These are phyloP conservation scores for Lasius platythorax DNA, from an alignment of 2,888 invertebrate species.

Conservation along the genomic window DNA sequence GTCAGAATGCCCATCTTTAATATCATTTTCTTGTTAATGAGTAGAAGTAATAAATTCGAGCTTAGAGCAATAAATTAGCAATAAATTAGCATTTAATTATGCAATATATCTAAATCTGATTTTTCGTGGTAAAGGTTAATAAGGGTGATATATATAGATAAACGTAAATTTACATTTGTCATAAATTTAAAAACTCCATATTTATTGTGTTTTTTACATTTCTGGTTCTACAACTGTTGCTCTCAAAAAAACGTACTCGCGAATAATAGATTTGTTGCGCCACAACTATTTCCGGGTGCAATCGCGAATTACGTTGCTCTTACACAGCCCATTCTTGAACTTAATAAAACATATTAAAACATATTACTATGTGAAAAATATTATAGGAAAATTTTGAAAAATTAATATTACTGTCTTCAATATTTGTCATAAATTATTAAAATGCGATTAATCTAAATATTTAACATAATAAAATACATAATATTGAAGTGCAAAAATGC, in stretches of 20 bases:
- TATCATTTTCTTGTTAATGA: no score
- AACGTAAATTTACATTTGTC: not conserved
- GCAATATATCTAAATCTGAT: no score
- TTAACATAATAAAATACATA: no score
- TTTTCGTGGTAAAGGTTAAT: no score
- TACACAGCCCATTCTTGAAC: not conserved
- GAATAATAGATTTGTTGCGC: not conserved
- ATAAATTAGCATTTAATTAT: no score
- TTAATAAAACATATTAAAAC: slow-evolving; percentile 31
- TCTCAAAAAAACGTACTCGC: not conserved
- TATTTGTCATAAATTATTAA: not conserved
- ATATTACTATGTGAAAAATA: not conserved
- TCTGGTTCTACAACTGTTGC: not conserved
- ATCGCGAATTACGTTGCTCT: not conserved
- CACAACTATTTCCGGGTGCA: not conserved
- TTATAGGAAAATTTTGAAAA: not conserved
- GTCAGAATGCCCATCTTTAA: no score
- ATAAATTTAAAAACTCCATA: not conserved
- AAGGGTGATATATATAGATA: not conserved
- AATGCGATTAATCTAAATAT: not conserved
- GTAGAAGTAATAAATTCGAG: no score
- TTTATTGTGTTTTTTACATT: not conserved
- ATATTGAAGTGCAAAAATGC: not conserved
- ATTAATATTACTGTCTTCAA: not conserved
- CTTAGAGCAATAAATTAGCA: no score